phyloP scores from a whole-genome alignment of 2,113 vertebrate species.

The Dinomys branickii region DNA sequence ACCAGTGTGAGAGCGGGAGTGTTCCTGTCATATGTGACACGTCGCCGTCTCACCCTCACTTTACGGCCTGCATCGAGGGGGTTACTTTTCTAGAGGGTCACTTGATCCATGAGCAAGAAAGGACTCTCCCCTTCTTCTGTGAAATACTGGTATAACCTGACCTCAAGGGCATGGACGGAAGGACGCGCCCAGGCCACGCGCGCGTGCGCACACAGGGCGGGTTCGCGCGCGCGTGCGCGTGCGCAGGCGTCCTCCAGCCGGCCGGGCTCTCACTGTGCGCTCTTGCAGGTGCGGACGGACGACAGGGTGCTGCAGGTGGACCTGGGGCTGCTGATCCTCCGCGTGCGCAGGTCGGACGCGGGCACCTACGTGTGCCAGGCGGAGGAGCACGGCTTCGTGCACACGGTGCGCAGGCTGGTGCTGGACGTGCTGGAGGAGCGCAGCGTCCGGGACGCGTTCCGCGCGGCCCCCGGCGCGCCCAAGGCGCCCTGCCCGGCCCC shows the following conservation, averaged over 20 bases:
- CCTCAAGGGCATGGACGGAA: neutral
- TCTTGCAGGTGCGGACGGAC: constrained; percentile 90
- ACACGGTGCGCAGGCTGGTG: constrained; percentile 90
- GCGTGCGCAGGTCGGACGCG: constrained; percentile 89
- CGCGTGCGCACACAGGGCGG: neutral
- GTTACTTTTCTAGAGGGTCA: neutral
- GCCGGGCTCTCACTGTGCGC: neutral
- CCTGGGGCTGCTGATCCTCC: constrained; percentile 94
- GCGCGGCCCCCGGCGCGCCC: constrained; percentile 81
- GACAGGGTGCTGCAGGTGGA: constrained; percentile 93
- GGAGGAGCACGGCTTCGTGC: constrained; percentile 94
- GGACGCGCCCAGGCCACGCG: neutral
- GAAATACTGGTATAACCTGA: neutral
- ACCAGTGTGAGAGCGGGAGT: no score
- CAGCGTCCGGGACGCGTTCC: constrained; percentile 88
- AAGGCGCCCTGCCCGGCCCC: constrained; percentile 87
- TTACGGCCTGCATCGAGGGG: neutral
- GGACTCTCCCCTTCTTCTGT: neutral
- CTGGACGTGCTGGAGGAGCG: constrained; percentile 93
- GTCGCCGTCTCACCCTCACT: neutral
- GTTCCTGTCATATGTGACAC: neutral
- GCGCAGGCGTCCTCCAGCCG: neutral
- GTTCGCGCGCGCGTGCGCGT: neutral
- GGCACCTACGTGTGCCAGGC: constrained; percentile 96
- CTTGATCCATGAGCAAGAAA: neutral